Base-by-base conservation (phyloP, 2,113 vertebrate genomes). In the Anser cygnoides region DNA sequence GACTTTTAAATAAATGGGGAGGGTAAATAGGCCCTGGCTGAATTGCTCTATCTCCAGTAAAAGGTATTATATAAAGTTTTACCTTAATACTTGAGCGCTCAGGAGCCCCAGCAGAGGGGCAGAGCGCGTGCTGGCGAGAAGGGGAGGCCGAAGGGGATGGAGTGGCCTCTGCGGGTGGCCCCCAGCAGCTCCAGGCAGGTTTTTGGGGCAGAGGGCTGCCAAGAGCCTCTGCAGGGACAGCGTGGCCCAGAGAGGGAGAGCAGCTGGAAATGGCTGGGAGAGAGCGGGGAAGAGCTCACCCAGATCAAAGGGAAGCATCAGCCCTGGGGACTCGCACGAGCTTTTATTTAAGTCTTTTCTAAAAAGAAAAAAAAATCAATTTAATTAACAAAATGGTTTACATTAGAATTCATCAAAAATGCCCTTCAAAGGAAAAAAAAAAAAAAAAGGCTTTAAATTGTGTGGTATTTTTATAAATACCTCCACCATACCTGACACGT, bases 51-150 rank as follows among this genome's bases (percentile, higher is more conserved):
- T 87, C 87, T 90, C 93, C 94, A 77, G 85, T 84, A 95, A 98
- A 97, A 96, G 71, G 95, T 91, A 95, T 82, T 95, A 97, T 96
- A 91, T 94, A 97, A 96, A 94, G 63, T 96, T 96, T 93, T 87
- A 80, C 88, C 92, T 95, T 79, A 96, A 83, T 84, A 62, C 94
- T 90, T 93, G 91, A 75, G 95, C 18, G 23, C 59, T 91, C 57
- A 19, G 73, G 84, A 94, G 62, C 61, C 41, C 14, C 81, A 59
- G 68, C 10, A 1, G 80, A 35, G 19, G 25, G 71, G 72, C 74
- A n/a, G 87, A 39, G 62, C 8, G 4, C 7, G 62, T 39, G 37
- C 39, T 20, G 37, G 37, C 4, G 26, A 29, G 26, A 25, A 52
- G 37, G 31, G 16, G 11, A 52, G 23, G 50, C 50, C 13, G 7